These are phyloP conservation scores for Sebastes oblongus DNA, from an alignment of 2,797 vertebrate genomes.

Conservation along the genomic window DNA sequence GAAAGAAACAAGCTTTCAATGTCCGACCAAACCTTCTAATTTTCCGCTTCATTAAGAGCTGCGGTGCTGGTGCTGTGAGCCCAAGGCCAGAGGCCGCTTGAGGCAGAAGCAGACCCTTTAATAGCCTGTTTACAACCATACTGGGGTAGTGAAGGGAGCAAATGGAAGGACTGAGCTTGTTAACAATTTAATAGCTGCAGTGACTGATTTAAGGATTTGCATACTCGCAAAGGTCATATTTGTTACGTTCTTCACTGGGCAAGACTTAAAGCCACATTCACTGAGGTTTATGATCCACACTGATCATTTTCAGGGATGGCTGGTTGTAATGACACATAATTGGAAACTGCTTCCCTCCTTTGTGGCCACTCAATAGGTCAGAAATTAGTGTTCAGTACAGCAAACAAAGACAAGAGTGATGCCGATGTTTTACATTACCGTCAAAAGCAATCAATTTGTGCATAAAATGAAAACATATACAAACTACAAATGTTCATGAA, in stretches of 20 bases:
- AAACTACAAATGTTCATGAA: not conserved
- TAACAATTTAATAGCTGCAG: conserved; percentile 77
- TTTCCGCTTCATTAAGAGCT: conserved; percentile 82
- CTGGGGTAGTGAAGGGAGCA: conserved; percentile 57
- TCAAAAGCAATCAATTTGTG: conserved; percentile 32
- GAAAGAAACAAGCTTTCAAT: conserved; percentile 71
- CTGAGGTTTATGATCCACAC: conserved; percentile 68
- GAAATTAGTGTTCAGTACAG: conserved; percentile 56
- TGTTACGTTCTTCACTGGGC: conserved; percentile 66
- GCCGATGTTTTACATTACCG: conserved; percentile 21
- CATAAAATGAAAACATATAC: not conserved
- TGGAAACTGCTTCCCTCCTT: conserved; percentile 64
- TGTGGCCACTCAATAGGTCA: conserved; percentile 60
- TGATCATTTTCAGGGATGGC: conserved; percentile 71
- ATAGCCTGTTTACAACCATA: conserved; percentile 80
- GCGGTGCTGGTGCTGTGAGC: conserved; percentile 70
- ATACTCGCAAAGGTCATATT: conserved; percentile 76
- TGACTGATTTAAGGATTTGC: conserved; percentile 77
- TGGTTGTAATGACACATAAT: conserved; percentile 71
- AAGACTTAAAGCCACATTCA: conserved; percentile 64
- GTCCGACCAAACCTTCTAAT: conserved; percentile 79
- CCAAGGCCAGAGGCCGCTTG: conserved; percentile 69
- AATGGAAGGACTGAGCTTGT: conserved; percentile 74
- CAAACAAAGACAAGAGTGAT: conserved; percentile 43
- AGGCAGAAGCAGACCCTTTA: conserved; percentile 76